Evolutionary conservation across 2,797 vertebrate species (phyloP), one percentile per base, ranked within the genome.

Genomic region (Catharus ustulatus): DNA sequence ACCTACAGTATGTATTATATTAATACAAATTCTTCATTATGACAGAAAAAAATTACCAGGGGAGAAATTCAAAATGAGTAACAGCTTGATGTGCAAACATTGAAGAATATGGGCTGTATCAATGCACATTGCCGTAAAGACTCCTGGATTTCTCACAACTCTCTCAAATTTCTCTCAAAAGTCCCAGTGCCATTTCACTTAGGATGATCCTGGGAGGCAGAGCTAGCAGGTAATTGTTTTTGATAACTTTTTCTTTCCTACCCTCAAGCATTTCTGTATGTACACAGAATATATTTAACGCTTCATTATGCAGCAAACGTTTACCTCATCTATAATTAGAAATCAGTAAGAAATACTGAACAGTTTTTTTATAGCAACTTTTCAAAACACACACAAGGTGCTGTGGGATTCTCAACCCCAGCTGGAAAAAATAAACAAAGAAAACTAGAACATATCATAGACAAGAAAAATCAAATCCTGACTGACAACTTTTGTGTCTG

Each of bases 261-360:
- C 26, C 27, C 49, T 76, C 11, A 5, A 82, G 59, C 77, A 46
- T 23, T 93, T 84, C 21, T 54, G 23, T 64, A 32, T 62, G 55
- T 74, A 57, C 49, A 54, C 21, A 46, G 77, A 84, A 63, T 78
- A 77, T 43, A 85, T 89, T 80, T 85, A 83, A 85, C 34, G 34
- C 32, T 75, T 85, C 36, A n/a, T 61, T 90, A 79, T 76, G 87
- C 71, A 79, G 43, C 49, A 74, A 20, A 5, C 3, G 0, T 93
- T 93, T 90, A 52, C 64, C 59, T 91, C 87, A 36, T n/a, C 51
- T 86, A 84, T 81, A 88, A 90, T 86, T 91, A 94, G 66, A 89
- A 93, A 75, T 42, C 82, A 75, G 23, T 72, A n/a, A 86, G 82
- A 80, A 83, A 64, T 2, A 17, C 17, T 11, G 9, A 91, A 15